phyloP scores from a whole-genome alignment of 2,888 invertebrate species.

The Ecliptopera silaceata region DNA sequence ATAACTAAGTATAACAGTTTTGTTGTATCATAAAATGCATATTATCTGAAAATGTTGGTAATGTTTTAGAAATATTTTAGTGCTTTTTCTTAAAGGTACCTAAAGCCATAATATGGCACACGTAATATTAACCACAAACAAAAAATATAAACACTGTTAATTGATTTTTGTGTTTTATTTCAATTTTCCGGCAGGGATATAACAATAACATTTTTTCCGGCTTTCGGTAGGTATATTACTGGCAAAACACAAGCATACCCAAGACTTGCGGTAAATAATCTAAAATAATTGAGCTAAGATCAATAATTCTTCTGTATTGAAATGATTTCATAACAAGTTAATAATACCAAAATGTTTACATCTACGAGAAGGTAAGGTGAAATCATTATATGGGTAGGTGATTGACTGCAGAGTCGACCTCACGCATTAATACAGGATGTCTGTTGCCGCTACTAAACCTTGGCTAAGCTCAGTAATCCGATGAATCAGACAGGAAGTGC shows the following conservation, averaged over 20 bases:
- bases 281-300: no score
- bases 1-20: constrained; percentile 56
- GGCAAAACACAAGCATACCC: no score
- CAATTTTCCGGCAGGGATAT: background rate
- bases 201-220: no score
- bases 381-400: no score
- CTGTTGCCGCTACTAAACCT: background rate
- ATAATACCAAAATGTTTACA: no score
- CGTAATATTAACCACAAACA: constrained; percentile 78
- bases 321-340: no score
- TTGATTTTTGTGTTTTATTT: constrained; percentile 59
- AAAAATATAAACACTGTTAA: constrained; percentile 83
- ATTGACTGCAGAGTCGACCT: background rate
- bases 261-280: no score
- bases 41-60: constrained; percentile 69
- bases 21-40: constrained; percentile 64
- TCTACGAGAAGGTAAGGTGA: no score
- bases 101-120: constrained; percentile 70
- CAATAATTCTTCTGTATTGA: no score
- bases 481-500: constrained; percentile 5
- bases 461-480: background rate
- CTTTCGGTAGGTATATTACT: no score
- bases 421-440: no score
- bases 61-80: constrained; percentile 74
- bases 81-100: constrained; percentile 74